Conservation (phyloP, 2,113 vertebrate genomes). For the Notarius quadriscutis region DNA sequence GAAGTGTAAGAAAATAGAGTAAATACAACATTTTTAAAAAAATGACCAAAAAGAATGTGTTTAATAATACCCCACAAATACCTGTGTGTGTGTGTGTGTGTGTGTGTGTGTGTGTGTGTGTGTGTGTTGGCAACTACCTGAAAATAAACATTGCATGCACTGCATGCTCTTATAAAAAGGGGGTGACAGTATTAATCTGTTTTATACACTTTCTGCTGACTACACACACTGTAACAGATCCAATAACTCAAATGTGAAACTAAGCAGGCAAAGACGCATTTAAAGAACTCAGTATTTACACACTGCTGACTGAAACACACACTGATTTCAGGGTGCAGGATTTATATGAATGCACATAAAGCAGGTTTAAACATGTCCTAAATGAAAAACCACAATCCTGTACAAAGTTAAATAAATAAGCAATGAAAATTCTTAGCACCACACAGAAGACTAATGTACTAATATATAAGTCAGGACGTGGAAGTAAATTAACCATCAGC, state of each 20-base stretch:
- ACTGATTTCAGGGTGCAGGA: not conserved
- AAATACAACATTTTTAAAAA: not conserved
- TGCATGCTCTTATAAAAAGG: not conserved
- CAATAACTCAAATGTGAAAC: constrained; percentile 5
- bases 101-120: constrained; percentile 26
- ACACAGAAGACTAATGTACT: not conserved
- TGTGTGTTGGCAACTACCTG: constrained; percentile 19
- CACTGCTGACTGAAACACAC: constrained; percentile 16
- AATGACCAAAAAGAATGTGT: too few relatives aligned
- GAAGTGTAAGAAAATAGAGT: not conserved
- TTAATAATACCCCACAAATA: not conserved
- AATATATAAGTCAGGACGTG: not conserved
- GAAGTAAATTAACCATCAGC: not conserved
- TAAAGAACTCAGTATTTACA: not conserved
- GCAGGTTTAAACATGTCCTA: not conserved
- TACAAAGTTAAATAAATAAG: not conserved
- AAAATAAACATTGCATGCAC: not conserved
- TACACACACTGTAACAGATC: constrained; percentile 2
- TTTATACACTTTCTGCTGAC: constrained; percentile 11
- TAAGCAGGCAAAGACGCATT: not conserved
- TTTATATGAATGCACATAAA: not conserved
- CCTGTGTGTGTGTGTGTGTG: not conserved
- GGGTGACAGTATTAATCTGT: not conserved
- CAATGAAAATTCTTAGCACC: not conserved
- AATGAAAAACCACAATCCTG: not conserved